Evolutionary conservation across 2,113 vertebrate genomes (phyloP).

Genomic region (Pundamilia nyererei): DNA sequence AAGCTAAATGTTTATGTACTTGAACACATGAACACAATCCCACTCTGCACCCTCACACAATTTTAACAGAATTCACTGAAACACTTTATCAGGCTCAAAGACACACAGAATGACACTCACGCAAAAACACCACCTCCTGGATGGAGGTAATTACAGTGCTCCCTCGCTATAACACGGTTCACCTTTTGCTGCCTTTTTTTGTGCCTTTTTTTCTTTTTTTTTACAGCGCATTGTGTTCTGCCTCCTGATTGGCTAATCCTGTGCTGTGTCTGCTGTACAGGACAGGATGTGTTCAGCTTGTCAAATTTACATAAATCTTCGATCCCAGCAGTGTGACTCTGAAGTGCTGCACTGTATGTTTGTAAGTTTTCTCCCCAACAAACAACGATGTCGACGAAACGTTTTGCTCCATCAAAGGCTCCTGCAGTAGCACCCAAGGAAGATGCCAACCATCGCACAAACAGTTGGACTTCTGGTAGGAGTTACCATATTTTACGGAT

Average conservation of each 20-base stretch:
- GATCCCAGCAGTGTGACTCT: neutral
- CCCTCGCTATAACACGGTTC: neutral
- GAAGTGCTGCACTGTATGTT: neutral
- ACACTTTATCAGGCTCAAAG: neutral
- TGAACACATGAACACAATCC: neutral
- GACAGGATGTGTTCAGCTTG: neutral
- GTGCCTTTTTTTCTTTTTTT: no score
- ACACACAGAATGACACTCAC: rapidly evolving
- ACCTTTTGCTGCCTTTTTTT: no score
- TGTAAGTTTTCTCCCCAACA: neutral
- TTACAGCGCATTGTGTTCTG: neutral
- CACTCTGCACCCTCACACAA: neutral
- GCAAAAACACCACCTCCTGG: neutral
- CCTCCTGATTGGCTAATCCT: no score
- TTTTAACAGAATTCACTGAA: neutral
- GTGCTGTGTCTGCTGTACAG: neutral
- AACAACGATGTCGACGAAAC: neutral
- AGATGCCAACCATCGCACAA: neutral
- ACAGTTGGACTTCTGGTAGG: no score
- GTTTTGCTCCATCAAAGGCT: neutral
- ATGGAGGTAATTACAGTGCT: neutral
- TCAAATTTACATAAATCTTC: neutral
- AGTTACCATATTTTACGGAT: no score
- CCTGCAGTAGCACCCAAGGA: neutral
- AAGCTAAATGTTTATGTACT: neutral